These are phyloP conservation scores for Eledone cirrhosa DNA, from an alignment of 2,888 invertebrate species.

Conservation along the genomic window DNA sequence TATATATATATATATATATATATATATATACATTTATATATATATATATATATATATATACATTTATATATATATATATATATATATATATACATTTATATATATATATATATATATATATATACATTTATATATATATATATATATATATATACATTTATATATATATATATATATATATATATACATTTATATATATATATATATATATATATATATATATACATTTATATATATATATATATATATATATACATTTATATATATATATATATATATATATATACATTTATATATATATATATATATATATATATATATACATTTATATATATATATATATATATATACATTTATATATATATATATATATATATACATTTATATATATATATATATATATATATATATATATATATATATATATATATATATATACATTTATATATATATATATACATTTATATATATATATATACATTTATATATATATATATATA, in stretches of 20 bases:
- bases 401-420: not conserved
- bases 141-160: not conserved
- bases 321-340: not conserved
- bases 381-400: not conserved
- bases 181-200: not conserved
- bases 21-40: no score
- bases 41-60: no score
- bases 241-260: not conserved
- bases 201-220: not conserved
- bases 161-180: not conserved
- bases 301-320: not conserved
- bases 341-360: not conserved
- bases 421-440: not conserved
- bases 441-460: not conserved
- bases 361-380: not conserved
- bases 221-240: not conserved
- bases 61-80: no score
- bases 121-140: not conserved
- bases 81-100: no score
- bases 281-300: not conserved
- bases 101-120: no score
- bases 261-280: not conserved
- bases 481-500: not conserved
- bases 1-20: no score
- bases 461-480: not conserved